Conservation (phyloP, 2,888 invertebrate species). For the Sesia apiformis region DNA sequence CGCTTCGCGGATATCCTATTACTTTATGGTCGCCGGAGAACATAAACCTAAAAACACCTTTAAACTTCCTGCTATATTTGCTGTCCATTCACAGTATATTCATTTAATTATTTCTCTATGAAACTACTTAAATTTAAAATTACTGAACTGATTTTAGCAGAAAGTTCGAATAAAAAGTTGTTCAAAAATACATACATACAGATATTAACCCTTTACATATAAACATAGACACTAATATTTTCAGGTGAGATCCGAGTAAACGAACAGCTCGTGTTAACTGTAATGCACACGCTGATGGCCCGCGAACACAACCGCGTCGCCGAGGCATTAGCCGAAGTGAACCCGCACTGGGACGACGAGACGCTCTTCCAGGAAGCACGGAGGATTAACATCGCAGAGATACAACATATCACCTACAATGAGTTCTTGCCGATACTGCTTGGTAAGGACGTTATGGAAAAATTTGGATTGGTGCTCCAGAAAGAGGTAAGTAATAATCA, state of each 20-base stretch:
- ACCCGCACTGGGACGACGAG: conserved; percentile 96
- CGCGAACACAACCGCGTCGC: conserved; percentile 93
- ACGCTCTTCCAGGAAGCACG: conserved; percentile 91
- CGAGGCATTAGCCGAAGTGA: conserved; percentile 81
- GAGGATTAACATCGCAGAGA: conserved; percentile 87
- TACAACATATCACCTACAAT: conserved; percentile 92
- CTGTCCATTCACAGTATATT: no score
- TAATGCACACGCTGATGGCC: conserved; percentile 94
- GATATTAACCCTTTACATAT: no score
- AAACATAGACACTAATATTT: conserved; percentile 10
- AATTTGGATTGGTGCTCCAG: conserved; percentile 87
- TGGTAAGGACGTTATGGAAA: conserved; percentile 93
- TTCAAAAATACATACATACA: no score
- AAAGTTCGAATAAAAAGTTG: no score
- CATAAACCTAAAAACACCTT: no score
- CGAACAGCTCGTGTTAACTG: conserved; percentile 90
- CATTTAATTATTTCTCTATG: no score
- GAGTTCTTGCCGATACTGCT: conserved; percentile 92
- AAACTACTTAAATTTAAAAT: no score
- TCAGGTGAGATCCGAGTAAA: conserved; percentile 93
- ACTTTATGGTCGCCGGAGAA: no score
- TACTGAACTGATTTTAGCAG: no score
- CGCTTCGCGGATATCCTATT: no score
- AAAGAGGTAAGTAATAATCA: conserved; percentile 75
- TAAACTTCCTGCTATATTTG: no score